Base-by-base conservation (phyloP, 1,140 invertebrate genomes). In the Centruroides sculpturatus region DNA sequence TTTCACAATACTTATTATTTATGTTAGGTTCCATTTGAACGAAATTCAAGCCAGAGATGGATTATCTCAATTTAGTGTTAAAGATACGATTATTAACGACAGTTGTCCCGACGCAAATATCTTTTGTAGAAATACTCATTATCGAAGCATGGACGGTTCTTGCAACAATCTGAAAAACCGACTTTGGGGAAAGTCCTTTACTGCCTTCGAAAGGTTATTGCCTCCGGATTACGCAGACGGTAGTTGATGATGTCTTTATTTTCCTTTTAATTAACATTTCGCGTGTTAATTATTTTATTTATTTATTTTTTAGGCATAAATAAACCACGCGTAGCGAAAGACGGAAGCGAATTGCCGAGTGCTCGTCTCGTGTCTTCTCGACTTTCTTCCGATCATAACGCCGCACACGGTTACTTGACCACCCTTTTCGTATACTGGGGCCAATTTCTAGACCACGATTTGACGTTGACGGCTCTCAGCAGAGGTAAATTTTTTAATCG, bases 351-450 rank as follows among this genome's bases (percentile, higher is more conserved):
- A 1, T 71, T 94, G 3, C 89, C 89, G 1, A 89, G 87, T 54
- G 86, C 90, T 0, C 77, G 90, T n/a, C 77, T 85, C 0, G 81
- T 95, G n/a, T 92, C 89, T 1, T 85, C 86, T 0, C 80, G 84
- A 1, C 86, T 92, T 71, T 86, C 88, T 0, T 89, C 93, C 66
- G 34, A 55, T 3, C 36, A 66, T 46, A 46, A 86, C 35, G 88
- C 89, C 70, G 75, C 89, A 11, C 86, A 89, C 68, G 85, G 94
- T 64, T 63, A 73, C 84, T 87, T 3, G 89, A 93, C 69, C 87
- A 53, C 23, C 5, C 8, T 53, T 53, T 23, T 53, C 51, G 92
- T 57, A 87, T 72, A 76, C 83, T 72, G 89, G 69, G 79, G 75
- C 10, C 80, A 82, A 65, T 73, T 81, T 62, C 59, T 82, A 36